Evolutionary conservation across 2,888 invertebrate species (phyloP).

Genomic region (Limenitis camilla): DNA sequence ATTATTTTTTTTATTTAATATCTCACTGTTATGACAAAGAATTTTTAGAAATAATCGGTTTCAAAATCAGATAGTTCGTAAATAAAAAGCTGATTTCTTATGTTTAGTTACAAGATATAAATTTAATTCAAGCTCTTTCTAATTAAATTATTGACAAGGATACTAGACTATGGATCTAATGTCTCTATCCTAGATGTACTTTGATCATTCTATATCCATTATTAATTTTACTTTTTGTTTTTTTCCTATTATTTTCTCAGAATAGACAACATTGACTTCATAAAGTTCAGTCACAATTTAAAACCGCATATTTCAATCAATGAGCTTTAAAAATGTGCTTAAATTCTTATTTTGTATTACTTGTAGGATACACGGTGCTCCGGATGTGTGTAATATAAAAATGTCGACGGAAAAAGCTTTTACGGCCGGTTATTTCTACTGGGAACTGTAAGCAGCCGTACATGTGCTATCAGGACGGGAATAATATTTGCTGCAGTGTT

Average conservation of each 20-base stretch:
- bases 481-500: constrained; percentile 26
- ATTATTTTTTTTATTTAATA: constrained; percentile 7
- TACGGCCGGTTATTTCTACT: constrained; percentile 56
- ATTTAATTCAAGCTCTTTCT: no score
- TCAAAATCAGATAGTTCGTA: no score
- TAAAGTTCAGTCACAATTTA: no score
- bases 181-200: no score
- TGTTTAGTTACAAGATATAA: no score
- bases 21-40: neutral
- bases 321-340: neutral
- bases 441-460: constrained; percentile 41
- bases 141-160: no score
- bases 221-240: neutral
- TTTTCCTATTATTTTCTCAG: neutral
- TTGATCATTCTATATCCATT: no score
- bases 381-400: constrained; percentile 59
- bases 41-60: no score
- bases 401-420: constrained; percentile 62
- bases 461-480: constrained; percentile 20
- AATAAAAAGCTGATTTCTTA: no score
- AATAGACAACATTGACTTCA: no score
- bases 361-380: constrained; percentile 19
- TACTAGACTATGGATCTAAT: no score
- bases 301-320: no score
- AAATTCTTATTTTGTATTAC: constrained; percentile 7